Evolutionary conservation across 2,888 invertebrate genomes (phyloP), one percentile per base, ranked within the genome.

Genomic region (Limenitis camilla): DNA sequence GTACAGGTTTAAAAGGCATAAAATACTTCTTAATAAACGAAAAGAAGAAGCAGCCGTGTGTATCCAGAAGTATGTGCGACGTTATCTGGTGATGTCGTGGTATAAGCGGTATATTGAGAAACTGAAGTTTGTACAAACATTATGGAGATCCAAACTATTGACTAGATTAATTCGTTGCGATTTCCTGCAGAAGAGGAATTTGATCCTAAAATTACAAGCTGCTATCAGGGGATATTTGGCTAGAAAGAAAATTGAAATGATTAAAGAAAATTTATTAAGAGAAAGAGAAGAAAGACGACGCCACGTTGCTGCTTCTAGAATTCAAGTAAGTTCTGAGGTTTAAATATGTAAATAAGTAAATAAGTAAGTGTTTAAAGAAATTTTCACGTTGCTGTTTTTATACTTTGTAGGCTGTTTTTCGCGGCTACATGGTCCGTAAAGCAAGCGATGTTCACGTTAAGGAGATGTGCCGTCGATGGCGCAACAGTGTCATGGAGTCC

Each of bases 261-360:
- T 81, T 55, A 87, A 76, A 69, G 88, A 88, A 55, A 59, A 67
- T 27, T 61, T 85, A 10, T 69, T 81, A 1, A 85, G 81, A 68
- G 76, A 76, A 53, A 78, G 72, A 60, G 85, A 84, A 62, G 71
- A 86, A 42, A 67, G 77, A 49, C 74, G 70, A 47, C 76, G 68
- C 31, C 72, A 79, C 58, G 81, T 79, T 58, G 92, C 93, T 5
- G 92, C 91, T 8, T 82, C 82, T 2, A 88, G 88, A 65, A 93
- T 93, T 64, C 93, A 93, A 87, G 89, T 90, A 67, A 67, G 56
- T 50, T 29, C 27, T 46, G 27, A 28, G 30, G 32, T 6, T 29
- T 11, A 38, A 36, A 38, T 9, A 19, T 6, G 6, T 9, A 1
- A 8, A 5, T 7, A 30, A 10, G 10, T 42, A 11, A 5, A 8